Conservation (phyloP, 2,888 invertebrate genomes). For the Dolomedes plantarius region DNA sequence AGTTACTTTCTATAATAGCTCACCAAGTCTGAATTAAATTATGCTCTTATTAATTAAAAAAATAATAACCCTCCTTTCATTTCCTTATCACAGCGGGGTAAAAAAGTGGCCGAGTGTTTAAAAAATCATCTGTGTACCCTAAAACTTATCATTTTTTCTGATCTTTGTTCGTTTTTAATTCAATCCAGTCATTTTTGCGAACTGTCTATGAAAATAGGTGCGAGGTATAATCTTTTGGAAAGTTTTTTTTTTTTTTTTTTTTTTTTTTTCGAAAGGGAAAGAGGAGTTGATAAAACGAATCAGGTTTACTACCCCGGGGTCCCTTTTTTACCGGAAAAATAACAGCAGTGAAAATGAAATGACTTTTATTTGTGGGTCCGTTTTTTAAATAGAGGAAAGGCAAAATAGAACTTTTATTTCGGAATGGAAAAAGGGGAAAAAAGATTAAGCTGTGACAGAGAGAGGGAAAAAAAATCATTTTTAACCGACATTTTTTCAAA, state of each 20-base stretch:
- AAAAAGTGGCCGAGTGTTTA: slow-evolving; percentile 22
- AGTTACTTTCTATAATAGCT: slow-evolving; percentile 57
- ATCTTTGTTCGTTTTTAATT: slow-evolving; percentile 62
- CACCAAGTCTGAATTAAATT: slow-evolving; percentile 56
- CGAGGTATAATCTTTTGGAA: slow-evolving; percentile 36
- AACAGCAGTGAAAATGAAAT: slow-evolving; percentile 24
- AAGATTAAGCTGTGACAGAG: not conserved
- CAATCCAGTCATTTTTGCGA: slow-evolving; percentile 35
- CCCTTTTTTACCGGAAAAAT: slow-evolving; percentile 17
- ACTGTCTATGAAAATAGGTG: slow-evolving; percentile 33
- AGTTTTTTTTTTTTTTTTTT: slow-evolving; percentile 10
- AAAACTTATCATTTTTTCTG: slow-evolving; percentile 57
- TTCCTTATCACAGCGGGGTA: slow-evolving; percentile 41
- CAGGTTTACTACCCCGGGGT: slow-evolving; percentile 32
- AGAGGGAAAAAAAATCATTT: not conserved
- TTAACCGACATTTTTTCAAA: slow-evolving; percentile 7
- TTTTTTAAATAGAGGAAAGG: slow-evolving; percentile 4
- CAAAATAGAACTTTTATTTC: slow-evolving; percentile 4
- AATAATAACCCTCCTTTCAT: slow-evolving; percentile 47
- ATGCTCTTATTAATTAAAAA: slow-evolving; percentile 63
- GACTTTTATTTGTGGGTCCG: slow-evolving; percentile 42
- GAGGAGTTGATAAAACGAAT: slow-evolving; percentile 48
- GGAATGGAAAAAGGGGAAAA: not conserved
- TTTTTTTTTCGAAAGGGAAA: not conserved
- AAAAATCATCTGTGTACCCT: slow-evolving; percentile 50